phyloP scores from a whole-genome alignment of 2,797 vertebrate species.

The Sebastes alutus region DNA sequence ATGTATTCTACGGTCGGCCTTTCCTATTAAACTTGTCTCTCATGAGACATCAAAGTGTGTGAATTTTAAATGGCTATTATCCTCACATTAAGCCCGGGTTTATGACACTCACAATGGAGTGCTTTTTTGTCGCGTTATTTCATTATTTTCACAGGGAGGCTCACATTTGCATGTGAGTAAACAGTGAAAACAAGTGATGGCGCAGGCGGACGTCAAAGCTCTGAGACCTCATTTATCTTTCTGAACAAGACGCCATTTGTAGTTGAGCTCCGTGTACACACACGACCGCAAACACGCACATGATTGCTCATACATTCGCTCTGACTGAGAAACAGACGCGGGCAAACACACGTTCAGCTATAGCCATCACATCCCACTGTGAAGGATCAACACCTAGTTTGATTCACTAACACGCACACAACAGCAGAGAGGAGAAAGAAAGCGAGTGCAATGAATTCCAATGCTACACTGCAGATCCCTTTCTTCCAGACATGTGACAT shows the following conservation, averaged over 20 bases:
- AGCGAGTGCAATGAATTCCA: slow-evolving; percentile 44
- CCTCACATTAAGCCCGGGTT: slow-evolving; percentile 54
- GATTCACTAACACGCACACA: slow-evolving; percentile 13
- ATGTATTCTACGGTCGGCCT: slow-evolving; percentile 48
- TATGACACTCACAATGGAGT: slow-evolving; percentile 54
- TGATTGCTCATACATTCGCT: slow-evolving; percentile 2
- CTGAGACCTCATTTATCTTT: slow-evolving; percentile 40
- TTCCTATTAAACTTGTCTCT: slow-evolving; percentile 60
- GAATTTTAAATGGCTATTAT: slow-evolving; percentile 65
- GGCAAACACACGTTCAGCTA: slow-evolving; percentile 16
- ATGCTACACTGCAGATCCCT: slow-evolving; percentile 35
- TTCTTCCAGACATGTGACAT: slow-evolving; percentile 67
- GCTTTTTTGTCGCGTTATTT: slow-evolving; percentile 63
- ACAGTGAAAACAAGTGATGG: slow-evolving; percentile 17
- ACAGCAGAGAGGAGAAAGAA: slow-evolving; percentile 1
- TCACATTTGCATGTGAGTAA: slow-evolving; percentile 47
- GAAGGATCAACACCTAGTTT: slow-evolving; percentile 1
- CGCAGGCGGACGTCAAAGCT: slow-evolving; percentile 30
- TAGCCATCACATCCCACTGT: slow-evolving; percentile 15
- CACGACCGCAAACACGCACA: slow-evolving; percentile 1
- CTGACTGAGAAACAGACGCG: slow-evolving; percentile 9
- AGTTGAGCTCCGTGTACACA: slow-evolving; percentile 19
- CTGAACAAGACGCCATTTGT: slow-evolving; percentile 41
- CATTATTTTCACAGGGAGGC: slow-evolving; percentile 38
- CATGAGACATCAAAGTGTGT: slow-evolving; percentile 54